Evolutionary conservation across 2,797 vertebrate genomes (phyloP).

Genomic region (Lutjanus campechanus): DNA sequence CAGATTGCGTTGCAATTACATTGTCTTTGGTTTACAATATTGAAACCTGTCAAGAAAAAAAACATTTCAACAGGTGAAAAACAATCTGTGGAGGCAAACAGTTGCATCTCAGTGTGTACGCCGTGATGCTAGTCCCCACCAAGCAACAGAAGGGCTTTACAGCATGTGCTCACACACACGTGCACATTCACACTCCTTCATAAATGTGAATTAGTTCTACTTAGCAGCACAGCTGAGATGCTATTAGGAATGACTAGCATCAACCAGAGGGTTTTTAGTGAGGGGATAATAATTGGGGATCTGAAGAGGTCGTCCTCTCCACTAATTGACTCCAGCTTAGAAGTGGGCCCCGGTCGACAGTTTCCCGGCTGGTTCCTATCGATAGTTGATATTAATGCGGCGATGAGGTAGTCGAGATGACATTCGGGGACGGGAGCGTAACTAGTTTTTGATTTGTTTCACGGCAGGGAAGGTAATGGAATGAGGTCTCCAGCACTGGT

Average conservation of each 20-base stretch:
- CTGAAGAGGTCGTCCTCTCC: conserved; percentile 59
- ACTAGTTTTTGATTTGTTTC: conserved; percentile 81
- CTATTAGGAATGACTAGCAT: conserved; percentile 49
- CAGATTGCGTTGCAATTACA: conserved; percentile 3
- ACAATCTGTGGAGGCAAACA: conserved; percentile 21
- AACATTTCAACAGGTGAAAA: conserved; percentile 36
- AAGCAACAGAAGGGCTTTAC: background rate
- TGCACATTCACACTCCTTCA: conserved; percentile 2
- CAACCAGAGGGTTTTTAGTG: conserved; percentile 64
- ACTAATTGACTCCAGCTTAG: conserved; percentile 71
- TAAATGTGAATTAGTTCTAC: conserved; percentile 40
- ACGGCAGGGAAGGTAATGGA: conserved; percentile 66
- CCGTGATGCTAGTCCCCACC: background rate
- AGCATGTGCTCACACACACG: conserved; percentile 1
- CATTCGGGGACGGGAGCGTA: conserved; percentile 52
- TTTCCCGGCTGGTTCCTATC: conserved; percentile 54
- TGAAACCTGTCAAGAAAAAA: conserved; percentile 28
- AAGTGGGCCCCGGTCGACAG: conserved; percentile 46
- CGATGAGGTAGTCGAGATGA: conserved; percentile 34
- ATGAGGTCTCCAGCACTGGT: conserved; percentile 49
- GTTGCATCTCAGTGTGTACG: background rate
- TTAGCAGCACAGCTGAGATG: conserved; percentile 40
- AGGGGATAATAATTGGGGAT: conserved; percentile 60
- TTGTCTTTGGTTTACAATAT: conserved; percentile 28
- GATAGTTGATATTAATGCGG: conserved; percentile 59